These are phyloP conservation scores for Drosophila ohnishii DNA, from an alignment of 1,140 invertebrate genomes.

Conservation along the genomic window DNA sequence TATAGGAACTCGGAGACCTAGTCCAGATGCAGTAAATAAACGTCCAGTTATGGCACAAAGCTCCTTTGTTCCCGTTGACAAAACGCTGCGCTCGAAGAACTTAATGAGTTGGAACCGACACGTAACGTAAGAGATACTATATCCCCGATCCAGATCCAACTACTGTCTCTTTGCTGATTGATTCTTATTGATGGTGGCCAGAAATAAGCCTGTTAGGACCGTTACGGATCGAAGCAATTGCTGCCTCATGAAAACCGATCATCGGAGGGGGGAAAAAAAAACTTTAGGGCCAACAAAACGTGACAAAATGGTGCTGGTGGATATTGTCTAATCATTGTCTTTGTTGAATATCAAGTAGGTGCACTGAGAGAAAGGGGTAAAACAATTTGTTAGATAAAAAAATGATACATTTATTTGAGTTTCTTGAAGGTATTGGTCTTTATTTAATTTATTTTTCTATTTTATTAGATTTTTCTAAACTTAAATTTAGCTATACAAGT, in stretches of 20 bases:
- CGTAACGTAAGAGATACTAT: neutral
- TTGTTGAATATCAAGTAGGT: slow-evolving; percentile 52
- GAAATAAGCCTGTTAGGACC: slow-evolving; percentile 53
- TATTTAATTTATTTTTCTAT: neutral
- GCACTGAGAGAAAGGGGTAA: slow-evolving; percentile 1
- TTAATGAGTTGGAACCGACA: slow-evolving; percentile 68
- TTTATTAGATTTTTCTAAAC: neutral
- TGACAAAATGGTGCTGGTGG: slow-evolving; percentile 56
- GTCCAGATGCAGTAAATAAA: slow-evolving; percentile 62
- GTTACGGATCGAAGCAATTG: slow-evolving; percentile 35
- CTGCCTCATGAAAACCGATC: slow-evolving; percentile 66
- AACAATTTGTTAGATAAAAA: too few relatives aligned
- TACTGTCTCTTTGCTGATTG: slow-evolving; percentile 31
- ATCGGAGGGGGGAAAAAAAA: slow-evolving; percentile 6
- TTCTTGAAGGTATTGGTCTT: rapidly evolving
- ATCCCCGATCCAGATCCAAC: neutral
- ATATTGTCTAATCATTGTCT: slow-evolving; percentile 66
- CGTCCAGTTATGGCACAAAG: slow-evolving; percentile 61
- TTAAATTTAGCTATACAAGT: neutral
- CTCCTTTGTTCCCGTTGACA: slow-evolving; percentile 67
- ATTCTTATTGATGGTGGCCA: slow-evolving; percentile 52
- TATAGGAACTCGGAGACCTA: slow-evolving; percentile 59
- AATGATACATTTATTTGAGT: neutral
- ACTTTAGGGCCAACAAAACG: slow-evolving; percentile 43
- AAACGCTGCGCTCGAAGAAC: slow-evolving; percentile 59